These are phyloP conservation scores for Epizoanthus fatuus DNA, from an alignment of 92 coral and sea anemone species.

Conservation along the genomic window DNA sequence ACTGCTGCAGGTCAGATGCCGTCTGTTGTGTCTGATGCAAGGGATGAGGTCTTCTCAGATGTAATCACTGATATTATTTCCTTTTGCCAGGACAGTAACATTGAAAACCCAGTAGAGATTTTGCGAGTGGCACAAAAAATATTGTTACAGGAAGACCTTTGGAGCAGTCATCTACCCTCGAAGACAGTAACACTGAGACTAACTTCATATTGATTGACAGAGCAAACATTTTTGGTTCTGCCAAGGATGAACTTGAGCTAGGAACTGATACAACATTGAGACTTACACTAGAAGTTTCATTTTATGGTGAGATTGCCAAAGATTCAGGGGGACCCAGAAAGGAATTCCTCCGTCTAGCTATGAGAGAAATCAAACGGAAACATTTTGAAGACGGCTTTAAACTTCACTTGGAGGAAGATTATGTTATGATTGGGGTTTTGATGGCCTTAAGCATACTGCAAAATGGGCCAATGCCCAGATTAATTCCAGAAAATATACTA, in stretches of 20 bases:
- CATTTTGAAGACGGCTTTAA: constrained; percentile 4
- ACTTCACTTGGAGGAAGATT: constrained; percentile 24
- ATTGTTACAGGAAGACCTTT: constrained; percentile 41
- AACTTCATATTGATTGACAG: constrained; percentile 11
- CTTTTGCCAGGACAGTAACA: constrained; percentile 24
- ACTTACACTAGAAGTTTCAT: constrained; percentile 14
- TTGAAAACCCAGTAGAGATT: constrained; percentile 49
- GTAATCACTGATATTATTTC: constrained; percentile 12
- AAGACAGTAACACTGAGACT: constrained; percentile 8
- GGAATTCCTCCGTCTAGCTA: constrained; percentile 3
- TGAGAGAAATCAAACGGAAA: not conserved
- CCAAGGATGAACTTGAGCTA: too few relatives aligned
- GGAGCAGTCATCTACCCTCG: not conserved
- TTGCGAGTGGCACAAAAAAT: constrained; percentile 40
- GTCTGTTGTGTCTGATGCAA: constrained; percentile 18
- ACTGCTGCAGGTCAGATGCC: constrained; percentile 19
- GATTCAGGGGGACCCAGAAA: constrained; percentile 6
- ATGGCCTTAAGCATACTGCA: constrained; percentile 54
- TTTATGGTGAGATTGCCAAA: constrained; percentile 12
- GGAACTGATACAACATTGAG: not conserved
- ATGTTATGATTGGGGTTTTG: constrained; percentile 33
- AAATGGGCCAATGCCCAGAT: constrained; percentile 44
- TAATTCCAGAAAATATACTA: constrained; percentile 37
- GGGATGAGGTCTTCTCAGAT: constrained; percentile 21
- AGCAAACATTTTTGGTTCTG: not conserved